Base-by-base conservation (phyloP, 2,888 invertebrate species). In the Drosophila silvestris region DNA sequence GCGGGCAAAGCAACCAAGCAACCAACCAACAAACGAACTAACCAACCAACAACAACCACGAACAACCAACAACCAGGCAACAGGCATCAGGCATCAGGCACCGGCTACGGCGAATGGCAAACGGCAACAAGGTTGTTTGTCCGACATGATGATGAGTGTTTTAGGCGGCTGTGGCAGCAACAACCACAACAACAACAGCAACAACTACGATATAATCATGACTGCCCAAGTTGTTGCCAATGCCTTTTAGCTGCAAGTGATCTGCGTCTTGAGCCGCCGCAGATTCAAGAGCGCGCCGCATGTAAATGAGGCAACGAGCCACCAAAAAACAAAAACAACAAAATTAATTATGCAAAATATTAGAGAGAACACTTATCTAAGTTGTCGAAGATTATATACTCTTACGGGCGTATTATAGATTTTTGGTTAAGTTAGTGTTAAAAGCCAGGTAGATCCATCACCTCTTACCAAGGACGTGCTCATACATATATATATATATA, bases 121-220 rank as follows among this genome's bases (percentile, higher is more conserved):
- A 82, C 79, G 83, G 83, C 83, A 86, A 89, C 89, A 86, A 86
- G 89, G 88, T 87, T 87, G 89, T 89, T 87, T 87, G 86, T 87
- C 85, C 89, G 86, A 87, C 86, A 87, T 87, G 89, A 87, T 87
- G 89, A 89, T 87, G 86, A 87, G 86, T 87, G 89, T 89, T 86
- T 89, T 77, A 89, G 87, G 82, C 87, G 85, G 81, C 79, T 83
- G 77, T 68, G 61, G 71, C 70, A 78, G 63, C 81, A 75, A 63
- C 67, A 79, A 54, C 75, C 67, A 33, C 76, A 81, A 37, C 16
- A 37, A 19, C 37, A 30, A 39, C 70, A 67, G 57, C 69, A 58
- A 51, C 74, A 70, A 74, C 80, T 58, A 74, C 76, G 73, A 64
- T 65, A 62, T 77, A 86, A 79, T 88, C 89, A 85, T 85, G 85